A percentile compares a stretch with the other conserved stretches of the same genome.
phyloP scores from a whole-genome alignment of 2,113 vertebrate genomes.

The Donacobius atricapilla region DNA sequence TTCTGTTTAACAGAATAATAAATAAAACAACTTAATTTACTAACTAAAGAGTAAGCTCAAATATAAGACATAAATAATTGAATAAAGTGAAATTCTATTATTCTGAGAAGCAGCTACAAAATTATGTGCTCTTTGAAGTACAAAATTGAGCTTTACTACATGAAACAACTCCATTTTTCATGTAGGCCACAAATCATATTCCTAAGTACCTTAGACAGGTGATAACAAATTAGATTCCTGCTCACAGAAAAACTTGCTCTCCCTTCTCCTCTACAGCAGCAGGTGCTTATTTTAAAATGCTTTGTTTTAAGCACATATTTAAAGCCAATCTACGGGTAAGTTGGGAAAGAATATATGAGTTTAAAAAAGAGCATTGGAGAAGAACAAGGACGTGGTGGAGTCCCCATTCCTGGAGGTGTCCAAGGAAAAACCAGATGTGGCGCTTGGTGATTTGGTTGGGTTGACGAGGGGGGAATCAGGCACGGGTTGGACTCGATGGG shows the following conservation, averaged over 20 bases:
- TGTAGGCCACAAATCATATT: background rate
- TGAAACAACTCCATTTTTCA: constrained; percentile 11
- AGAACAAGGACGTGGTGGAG: background rate
- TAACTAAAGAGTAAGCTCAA: background rate
- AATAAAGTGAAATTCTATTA: background rate
- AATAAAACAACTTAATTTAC: background rate
- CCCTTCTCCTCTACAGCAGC: background rate
- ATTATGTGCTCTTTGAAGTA: constrained; percentile 14
- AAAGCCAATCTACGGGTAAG: background rate
- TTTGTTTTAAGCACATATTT: background rate
- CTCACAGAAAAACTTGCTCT: background rate
- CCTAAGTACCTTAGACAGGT: background rate
- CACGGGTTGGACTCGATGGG: rapidly evolving
- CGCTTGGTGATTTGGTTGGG: background rate
- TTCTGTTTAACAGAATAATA: background rate
- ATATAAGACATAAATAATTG: background rate
- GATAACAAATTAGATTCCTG: background rate
- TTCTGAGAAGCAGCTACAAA: background rate
- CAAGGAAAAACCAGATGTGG: background rate
- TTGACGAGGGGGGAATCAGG: rapidly evolving
- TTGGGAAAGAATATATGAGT: background rate
- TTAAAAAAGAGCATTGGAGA: background rate
- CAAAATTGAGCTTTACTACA: constrained; percentile 22
- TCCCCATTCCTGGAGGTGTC: background rate
- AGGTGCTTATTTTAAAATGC: background rate